Percentiles rank a stretch among this genome's conserved stretches.
These are phyloP conservation scores for Neuroscelio doddi DNA, from an alignment of 2,888 invertebrate species.

Conservation along the genomic window DNA sequence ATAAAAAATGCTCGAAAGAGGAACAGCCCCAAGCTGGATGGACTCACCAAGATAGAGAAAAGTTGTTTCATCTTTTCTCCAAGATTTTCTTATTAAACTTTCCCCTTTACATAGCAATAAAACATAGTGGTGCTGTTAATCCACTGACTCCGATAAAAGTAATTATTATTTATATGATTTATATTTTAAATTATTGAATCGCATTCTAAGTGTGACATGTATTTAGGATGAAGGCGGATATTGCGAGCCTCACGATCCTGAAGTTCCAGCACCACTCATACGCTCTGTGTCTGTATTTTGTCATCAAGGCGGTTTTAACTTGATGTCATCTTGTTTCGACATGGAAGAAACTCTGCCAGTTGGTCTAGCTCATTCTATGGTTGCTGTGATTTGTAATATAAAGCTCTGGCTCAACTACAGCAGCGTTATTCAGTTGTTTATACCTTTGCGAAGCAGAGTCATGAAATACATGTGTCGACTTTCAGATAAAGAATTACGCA, in stretches of 20 bases:
- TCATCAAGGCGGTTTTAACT: conserved; percentile 90
- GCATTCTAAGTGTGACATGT: too few relatives aligned
- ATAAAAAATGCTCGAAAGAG: too few relatives aligned
- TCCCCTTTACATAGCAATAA: conserved; percentile 89
- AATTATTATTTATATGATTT: conserved; percentile 26
- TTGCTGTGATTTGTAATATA: conserved; percentile 92
- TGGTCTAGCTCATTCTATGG: conserved; percentile 92
- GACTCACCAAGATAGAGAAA: conserved; percentile 89
- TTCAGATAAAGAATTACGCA: conserved; percentile 91
- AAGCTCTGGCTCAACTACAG: conserved; percentile 95
- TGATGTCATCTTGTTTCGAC: conserved; percentile 91
- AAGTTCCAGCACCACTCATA: conserved; percentile 91
- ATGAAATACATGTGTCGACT: conserved; percentile 94
- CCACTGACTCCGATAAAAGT: conserved; percentile 68
- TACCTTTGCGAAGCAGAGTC: conserved; percentile 89
- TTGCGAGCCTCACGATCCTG: conserved; percentile 94
- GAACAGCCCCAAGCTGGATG: conserved; percentile 71
- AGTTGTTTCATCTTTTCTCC: conserved; percentile 88
- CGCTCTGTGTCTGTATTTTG: conserved; percentile 96
- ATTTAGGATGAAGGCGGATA: conserved; percentile 81
- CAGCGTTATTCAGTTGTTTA: conserved; percentile 89
- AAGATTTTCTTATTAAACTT: conserved; percentile 93
- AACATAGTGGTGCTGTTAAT: conserved; percentile 80
- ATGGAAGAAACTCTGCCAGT: conserved; percentile 85
- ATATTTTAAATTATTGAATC: too few relatives aligned